Evolutionary conservation across 1,140 invertebrate genomes (phyloP).

Genomic region (Tribolium madens): DNA sequence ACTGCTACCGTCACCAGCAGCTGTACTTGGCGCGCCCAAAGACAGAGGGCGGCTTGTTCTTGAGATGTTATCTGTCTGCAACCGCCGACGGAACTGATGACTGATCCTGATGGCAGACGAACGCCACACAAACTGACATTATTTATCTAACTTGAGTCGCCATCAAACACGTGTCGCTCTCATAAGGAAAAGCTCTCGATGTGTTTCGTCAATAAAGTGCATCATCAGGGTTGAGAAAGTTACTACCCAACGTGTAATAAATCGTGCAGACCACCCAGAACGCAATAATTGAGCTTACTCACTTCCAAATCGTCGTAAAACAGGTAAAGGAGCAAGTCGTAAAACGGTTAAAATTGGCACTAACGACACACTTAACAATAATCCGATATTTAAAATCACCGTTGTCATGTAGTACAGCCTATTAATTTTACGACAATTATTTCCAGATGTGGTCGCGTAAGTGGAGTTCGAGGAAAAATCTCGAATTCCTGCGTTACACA

Average conservation of each 20-base stretch:
- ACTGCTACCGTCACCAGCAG: slow-evolving; percentile 47
- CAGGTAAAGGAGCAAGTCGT: slow-evolving; percentile 38
- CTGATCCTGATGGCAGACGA: slow-evolving; percentile 44
- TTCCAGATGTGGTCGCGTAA: slow-evolving; percentile 49
- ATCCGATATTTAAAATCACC: slow-evolving; percentile 53
- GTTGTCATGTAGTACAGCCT: slow-evolving; percentile 52
- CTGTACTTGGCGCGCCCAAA: slow-evolving; percentile 35
- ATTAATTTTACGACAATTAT: slow-evolving; percentile 57
- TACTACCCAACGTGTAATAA: neutral
- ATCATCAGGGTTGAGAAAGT: neutral
- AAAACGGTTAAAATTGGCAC: slow-evolving; percentile 56
- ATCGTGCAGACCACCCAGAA: slow-evolving; percentile 22
- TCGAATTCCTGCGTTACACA: slow-evolving; percentile 51
- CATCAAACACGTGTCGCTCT: neutral
- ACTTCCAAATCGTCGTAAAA: slow-evolving; percentile 12
- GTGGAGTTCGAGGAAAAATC: slow-evolving; percentile 43
- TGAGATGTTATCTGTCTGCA: slow-evolving; percentile 51
- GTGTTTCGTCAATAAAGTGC: neutral
- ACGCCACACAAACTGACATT: slow-evolving; percentile 36
- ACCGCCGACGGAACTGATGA: slow-evolving; percentile 39
- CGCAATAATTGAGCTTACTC: slow-evolving; percentile 8
- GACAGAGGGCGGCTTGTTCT: slow-evolving; percentile 53
- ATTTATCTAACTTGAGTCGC: slow-evolving; percentile 20
- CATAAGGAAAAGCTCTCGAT: neutral
- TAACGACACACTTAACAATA: slow-evolving; percentile 53